Conservation (phyloP, 2,888 invertebrate species). For the Patella pellucida region DNA sequence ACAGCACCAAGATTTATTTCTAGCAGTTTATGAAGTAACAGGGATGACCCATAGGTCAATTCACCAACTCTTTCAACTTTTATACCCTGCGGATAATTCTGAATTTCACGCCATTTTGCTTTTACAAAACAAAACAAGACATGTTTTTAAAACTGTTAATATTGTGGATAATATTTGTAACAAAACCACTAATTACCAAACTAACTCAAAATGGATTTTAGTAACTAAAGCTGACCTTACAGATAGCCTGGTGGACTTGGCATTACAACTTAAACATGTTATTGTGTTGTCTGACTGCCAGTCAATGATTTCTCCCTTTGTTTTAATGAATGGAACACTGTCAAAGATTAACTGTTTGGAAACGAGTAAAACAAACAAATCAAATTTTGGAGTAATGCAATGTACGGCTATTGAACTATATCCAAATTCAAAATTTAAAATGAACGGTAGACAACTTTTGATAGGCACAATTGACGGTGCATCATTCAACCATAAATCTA, state of each 20-base stretch:
- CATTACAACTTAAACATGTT: no score
- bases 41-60: no score
- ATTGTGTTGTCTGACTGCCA: no score
- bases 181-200: neutral
- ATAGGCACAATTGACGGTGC: neutral
- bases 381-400: neutral
- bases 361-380: accelerated
- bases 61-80: no score
- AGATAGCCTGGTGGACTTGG: no score
- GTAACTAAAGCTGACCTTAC: no score
- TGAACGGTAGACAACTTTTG: neutral
- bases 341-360: no score
- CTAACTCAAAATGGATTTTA: slow-evolving; percentile 1
- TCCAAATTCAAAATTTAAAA: neutral
- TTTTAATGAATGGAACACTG: no score
- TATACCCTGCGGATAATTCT: no score
- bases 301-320: no score
- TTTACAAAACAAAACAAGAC: no score
- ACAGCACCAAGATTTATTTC: neutral
- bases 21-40: neutral
- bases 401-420: neutral
- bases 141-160: neutral
- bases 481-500: neutral
- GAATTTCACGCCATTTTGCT: no score
- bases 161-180: neutral